Conservation (phyloP, 2,888 invertebrate species). For the Brachyptera putata region DNA sequence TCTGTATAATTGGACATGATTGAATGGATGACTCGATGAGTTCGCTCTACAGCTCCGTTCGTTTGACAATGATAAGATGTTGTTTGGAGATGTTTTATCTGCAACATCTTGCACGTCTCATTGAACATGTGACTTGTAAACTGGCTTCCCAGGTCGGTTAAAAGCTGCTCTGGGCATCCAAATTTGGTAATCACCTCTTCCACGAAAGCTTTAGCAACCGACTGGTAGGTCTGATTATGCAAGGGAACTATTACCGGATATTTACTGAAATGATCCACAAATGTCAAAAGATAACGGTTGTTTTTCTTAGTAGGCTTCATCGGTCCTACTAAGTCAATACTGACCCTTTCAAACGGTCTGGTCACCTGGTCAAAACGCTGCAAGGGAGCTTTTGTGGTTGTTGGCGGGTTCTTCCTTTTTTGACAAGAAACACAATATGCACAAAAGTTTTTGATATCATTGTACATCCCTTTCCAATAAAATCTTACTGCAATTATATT, state of each 20-base stretch:
- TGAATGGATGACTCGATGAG: slow-evolving; percentile 21
- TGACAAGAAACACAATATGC: slow-evolving; percentile 11
- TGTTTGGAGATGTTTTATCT: slow-evolving; percentile 28
- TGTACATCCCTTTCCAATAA: slow-evolving; percentile 12
- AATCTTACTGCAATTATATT: neutral
- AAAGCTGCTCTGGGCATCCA: slow-evolving; percentile 28
- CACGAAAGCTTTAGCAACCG: slow-evolving; percentile 24
- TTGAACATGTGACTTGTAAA: slow-evolving; percentile 25
- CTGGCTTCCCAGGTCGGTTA: slow-evolving; percentile 31
- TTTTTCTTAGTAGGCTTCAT: neutral
- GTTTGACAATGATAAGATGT: slow-evolving; percentile 33
- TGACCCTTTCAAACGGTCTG: neutral
- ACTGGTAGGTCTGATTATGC: slow-evolving; percentile 24
- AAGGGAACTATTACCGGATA: slow-evolving; percentile 34
- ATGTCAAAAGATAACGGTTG: slow-evolving; percentile 28
- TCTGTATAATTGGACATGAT: neutral
- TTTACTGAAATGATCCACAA: slow-evolving; percentile 31
- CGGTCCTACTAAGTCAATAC: slow-evolving; percentile 8
- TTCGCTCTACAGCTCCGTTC: slow-evolving; percentile 31
- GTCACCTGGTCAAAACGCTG: neutral
- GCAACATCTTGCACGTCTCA: slow-evolving; percentile 21
- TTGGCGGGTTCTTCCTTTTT: slow-evolving; percentile 1
- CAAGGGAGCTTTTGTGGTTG: neutral
- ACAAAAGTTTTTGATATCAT: neutral
- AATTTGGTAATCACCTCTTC: slow-evolving; percentile 29